Percentiles rank a stretch among this genome's conserved stretches.
phyloP scores from a whole-genome alignment of 1,140 invertebrate genomes.

The Cyrtorhinus lividipennis region DNA sequence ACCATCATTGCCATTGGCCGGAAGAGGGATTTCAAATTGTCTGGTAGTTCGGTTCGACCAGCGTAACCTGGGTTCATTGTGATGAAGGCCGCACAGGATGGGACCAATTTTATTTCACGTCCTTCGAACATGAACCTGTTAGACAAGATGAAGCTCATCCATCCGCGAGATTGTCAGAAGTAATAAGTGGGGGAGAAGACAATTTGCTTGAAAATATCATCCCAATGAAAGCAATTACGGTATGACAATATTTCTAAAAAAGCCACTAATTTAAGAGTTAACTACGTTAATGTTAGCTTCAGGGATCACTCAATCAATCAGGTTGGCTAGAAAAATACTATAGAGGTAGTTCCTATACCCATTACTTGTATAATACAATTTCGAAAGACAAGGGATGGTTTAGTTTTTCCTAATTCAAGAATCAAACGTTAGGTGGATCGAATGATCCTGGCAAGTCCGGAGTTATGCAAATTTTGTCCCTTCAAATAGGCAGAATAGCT shows the following conservation, averaged over 20 bases:
- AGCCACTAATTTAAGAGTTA: background rate
- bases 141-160: background rate
- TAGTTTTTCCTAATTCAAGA: too few species aligned
- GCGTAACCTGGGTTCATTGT: slow-evolving; percentile 85
- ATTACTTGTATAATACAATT: too few species aligned
- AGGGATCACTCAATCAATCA: too few species aligned
- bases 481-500: too few species aligned
- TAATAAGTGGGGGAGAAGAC: background rate
- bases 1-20: slow-evolving; percentile 87
- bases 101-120: slow-evolving; percentile 68
- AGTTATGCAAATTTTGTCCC: too few species aligned
- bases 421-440: too few species aligned
- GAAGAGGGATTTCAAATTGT: slow-evolving; percentile 73
- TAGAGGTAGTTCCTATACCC: too few species aligned
- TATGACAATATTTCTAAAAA: background rate
- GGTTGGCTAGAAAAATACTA: too few species aligned
- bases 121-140: slow-evolving; percentile 76
- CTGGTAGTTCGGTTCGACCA: slow-evolving; percentile 67
- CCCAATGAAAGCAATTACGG: background rate
- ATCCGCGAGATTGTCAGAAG: too few species aligned
- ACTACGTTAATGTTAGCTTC: background rate
- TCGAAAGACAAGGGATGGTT: too few species aligned
- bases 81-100: slow-evolving; percentile 76
- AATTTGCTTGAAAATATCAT: background rate
- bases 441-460: too few species aligned